Evolutionary conservation across 1,140 invertebrate genomes (phyloP).

Genomic region (Ceratina calcarata): DNA sequence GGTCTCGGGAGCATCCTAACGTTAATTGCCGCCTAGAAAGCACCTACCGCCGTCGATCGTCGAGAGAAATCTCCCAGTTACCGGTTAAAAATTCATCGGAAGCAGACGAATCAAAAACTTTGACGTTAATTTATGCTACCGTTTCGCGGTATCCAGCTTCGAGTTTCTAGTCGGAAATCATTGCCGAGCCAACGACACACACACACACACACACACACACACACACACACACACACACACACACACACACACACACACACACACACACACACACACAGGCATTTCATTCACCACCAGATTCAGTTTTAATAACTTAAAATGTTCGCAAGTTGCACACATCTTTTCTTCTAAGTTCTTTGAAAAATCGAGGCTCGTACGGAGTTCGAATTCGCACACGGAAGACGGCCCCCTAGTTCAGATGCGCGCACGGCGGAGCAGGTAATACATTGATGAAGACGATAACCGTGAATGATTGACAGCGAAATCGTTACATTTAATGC

Average conservation of each 20-base stretch:
- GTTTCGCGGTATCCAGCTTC: neutral
- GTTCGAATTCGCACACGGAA: neutral
- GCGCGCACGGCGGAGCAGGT: neutral
- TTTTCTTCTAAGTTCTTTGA: too few species aligned
- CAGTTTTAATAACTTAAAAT: too few species aligned
- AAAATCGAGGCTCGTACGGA: too few species aligned
- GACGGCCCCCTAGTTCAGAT: neutral
- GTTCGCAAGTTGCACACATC: too few species aligned
- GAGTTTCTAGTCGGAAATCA: neutral
- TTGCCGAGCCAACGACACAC: neutral
- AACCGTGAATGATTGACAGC: constrained; percentile 19
- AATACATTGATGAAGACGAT: neutral
- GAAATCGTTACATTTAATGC: constrained; percentile 12
- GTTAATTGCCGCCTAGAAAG: constrained; percentile 49
- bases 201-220: too few species aligned
- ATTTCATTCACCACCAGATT: too few species aligned
- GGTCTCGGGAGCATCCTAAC: constrained; percentile 24
- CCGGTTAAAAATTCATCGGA: constrained; percentile 12
- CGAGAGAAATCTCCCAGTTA: constrained; percentile 19
- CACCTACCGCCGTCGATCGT: neutral
- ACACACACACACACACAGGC: too few species aligned
- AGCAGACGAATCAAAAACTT: constrained; percentile 4
- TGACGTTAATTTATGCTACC: constrained; percentile 40
- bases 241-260: too few species aligned
- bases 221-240: too few species aligned